Percentiles rank a stretch among this genome's conserved stretches.
These are phyloP conservation scores for Phallusia fumigata DNA, from an alignment of 23 tunicate genomes.

Conservation along the genomic window DNA sequence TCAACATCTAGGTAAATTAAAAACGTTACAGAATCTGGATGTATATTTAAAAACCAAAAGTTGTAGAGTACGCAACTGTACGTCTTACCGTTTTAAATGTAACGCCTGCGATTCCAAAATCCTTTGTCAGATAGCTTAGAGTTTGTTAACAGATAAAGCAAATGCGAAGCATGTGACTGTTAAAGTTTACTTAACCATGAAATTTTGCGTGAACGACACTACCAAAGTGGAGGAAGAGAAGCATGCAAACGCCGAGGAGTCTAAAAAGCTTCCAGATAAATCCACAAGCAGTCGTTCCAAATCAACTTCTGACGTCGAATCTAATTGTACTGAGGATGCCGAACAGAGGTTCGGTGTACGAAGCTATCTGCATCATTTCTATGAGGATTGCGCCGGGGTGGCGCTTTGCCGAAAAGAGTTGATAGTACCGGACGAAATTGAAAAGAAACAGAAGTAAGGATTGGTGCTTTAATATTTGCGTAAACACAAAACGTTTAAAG, in stretches of 20 bases:
- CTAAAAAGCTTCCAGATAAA: background rate
- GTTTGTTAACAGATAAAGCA: background rate
- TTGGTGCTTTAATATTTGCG: background rate
- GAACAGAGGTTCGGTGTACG: conserved; percentile 49
- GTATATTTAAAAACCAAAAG: no score
- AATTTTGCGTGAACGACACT: background rate
- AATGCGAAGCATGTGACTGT: background rate
- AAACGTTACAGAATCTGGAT: no score
- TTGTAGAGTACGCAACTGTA: no score
- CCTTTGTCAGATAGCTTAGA: no score
- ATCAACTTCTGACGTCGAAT: background rate
- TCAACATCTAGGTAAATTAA: no score
- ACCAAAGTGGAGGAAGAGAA: background rate
- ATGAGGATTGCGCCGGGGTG: conserved; percentile 74
- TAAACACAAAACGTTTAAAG: no score
- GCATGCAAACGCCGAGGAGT: background rate
- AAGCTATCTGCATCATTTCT: conserved; percentile 66
- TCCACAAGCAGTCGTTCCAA: background rate
- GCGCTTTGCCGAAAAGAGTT: conserved; percentile 14
- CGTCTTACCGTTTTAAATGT: no score
- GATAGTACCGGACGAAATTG: conserved; percentile 8
- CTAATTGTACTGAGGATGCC: background rate
- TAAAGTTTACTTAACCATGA: background rate
- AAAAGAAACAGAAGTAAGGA: conserved; percentile 5
- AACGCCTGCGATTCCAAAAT: no score